Conservation (phyloP, 1,140 invertebrate genomes). For the Bombus confusus region DNA sequence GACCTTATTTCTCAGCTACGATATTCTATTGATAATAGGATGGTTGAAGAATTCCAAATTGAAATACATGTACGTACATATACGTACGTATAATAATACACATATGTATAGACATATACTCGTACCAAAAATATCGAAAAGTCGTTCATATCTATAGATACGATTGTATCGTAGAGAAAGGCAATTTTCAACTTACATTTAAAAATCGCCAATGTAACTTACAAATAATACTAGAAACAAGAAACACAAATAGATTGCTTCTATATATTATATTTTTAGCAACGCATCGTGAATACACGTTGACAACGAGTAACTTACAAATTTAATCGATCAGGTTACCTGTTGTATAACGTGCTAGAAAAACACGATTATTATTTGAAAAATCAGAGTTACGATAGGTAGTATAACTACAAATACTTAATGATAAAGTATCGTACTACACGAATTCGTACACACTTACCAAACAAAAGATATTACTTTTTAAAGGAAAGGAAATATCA, state of each 20-base stretch:
- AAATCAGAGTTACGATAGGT: too few relatives aligned
- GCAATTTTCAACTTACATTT: not conserved
- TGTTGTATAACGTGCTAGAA: not conserved
- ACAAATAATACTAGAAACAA: not conserved
- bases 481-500: not conserved
- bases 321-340: not conserved
- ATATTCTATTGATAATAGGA: not conserved
- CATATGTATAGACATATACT: too few relatives aligned
- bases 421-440: not conserved
- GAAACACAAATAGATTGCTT: not conserved
- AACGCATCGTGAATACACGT: not conserved
- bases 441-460: not conserved
- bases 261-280: not conserved
- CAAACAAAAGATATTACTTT: not conserved
- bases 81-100: too few relatives aligned
- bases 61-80: too few relatives aligned
- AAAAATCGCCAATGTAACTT: slow-evolving; percentile 10
- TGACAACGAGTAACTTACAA: not conserved
- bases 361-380: not conserved
- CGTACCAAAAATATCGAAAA: too few relatives aligned
- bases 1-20: not conserved
- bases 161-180: too few relatives aligned
- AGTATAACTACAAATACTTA: not conserved
- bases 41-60: not conserved
- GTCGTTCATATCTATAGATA: too few relatives aligned